Evolutionary conservation across 2,888 invertebrate species (phyloP).

Genomic region (Argyresthia albistria): DNA sequence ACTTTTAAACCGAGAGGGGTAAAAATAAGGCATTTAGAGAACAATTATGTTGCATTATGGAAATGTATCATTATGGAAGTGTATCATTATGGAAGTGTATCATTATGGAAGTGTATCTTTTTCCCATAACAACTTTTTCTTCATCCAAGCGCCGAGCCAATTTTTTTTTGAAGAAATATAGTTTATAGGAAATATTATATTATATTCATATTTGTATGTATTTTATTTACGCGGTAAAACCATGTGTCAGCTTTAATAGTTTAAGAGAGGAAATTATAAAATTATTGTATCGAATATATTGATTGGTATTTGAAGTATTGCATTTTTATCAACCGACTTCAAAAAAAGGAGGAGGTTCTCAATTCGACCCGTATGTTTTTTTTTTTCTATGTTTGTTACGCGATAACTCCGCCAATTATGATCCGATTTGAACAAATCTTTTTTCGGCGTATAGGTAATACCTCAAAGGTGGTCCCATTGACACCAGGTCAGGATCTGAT

Average conservation of each 20-base stretch:
- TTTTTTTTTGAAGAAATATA: not conserved
- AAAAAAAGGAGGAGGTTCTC: too few species aligned
- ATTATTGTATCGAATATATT: constrained; percentile 58
- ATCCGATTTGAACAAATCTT: too few species aligned
- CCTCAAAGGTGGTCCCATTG: too few species aligned
- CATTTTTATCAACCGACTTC: too few species aligned
- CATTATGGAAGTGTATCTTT: not conserved
- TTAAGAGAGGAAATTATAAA: constrained; percentile 45
- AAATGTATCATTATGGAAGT: not conserved
- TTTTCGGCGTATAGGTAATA: too few species aligned
- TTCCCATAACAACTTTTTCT: not conserved
- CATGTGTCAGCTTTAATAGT: constrained; percentile 68
- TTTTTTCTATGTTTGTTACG: too few species aligned
- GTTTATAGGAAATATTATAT: not conserved
- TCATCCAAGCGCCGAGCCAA: not conserved
- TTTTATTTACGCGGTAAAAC: constrained; percentile 42
- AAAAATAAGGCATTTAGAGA: not conserved
- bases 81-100: not conserved
- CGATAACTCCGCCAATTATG: too few species aligned
- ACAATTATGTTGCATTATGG: not conserved
- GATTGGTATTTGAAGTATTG: constrained; percentile 39
- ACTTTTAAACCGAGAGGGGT: too few species aligned
- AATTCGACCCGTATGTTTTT: too few species aligned
- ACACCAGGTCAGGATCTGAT: too few species aligned
- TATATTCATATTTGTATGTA: not conserved